A percentile compares a stretch with the other conserved stretches of the same genome.
phyloP scores from a whole-genome alignment of 2,888 invertebrate genomes.

The Eustalomyia histrio region DNA sequence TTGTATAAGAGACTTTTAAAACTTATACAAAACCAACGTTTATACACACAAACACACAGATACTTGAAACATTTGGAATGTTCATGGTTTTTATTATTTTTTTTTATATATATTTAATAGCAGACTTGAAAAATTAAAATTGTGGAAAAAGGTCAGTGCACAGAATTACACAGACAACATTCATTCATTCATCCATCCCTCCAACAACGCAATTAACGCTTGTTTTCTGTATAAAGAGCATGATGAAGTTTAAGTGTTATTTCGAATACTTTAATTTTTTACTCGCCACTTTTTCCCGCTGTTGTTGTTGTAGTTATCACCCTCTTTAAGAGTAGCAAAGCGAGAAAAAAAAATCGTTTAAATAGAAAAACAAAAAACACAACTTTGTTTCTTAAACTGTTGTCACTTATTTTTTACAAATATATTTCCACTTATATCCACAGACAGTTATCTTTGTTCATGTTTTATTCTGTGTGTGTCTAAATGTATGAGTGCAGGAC shows the following conservation, averaged over 20 bases:
- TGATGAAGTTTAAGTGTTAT: constrained; percentile 49
- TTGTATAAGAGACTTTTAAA: neutral
- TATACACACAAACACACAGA: constrained; percentile 20
- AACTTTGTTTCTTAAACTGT: constrained; percentile 35
- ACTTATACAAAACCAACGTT: neutral
- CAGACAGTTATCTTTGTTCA: constrained; percentile 38
- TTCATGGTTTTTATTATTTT: constrained; percentile 7
- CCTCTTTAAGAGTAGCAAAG: neutral
- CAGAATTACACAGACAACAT: constrained; percentile 56
- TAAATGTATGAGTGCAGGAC: neutral
- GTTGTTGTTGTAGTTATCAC: neutral
- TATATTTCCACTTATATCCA: constrained; percentile 47
- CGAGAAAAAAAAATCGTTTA: constrained; percentile 14
- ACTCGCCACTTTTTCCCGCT: neutral
- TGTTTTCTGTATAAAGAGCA: constrained; percentile 40
- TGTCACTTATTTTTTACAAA: constrained; percentile 56
- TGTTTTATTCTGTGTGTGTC: constrained; percentile 6
- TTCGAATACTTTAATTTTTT: constrained; percentile 40
- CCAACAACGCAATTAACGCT: constrained; percentile 56
- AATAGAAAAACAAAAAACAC: neutral
- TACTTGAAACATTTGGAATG: constrained; percentile 29
- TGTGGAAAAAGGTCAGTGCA: constrained; percentile 58
- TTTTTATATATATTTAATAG: neutral
- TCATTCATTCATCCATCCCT: constrained; percentile 10
- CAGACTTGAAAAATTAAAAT: constrained; percentile 56